Conservation (phyloP, 2,113 vertebrate species). For the Rhinolophus sinicus region DNA sequence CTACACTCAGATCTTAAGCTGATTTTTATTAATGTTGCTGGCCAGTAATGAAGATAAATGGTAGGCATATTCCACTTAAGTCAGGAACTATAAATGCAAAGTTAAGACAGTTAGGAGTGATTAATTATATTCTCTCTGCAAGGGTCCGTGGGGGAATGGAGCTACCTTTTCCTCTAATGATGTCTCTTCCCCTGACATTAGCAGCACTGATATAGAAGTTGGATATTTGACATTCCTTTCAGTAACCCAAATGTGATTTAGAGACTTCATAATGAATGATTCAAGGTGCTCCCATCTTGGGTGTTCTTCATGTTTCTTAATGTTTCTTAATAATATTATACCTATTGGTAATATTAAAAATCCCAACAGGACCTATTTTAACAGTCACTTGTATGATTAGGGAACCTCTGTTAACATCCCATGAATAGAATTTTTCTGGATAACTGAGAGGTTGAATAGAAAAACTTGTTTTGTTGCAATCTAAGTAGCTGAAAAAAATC, state of each 20-base stretch:
- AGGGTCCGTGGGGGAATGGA: not conserved
- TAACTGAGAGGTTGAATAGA: constrained; percentile 34
- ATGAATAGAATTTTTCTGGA: constrained; percentile 6
- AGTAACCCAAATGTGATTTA: not conserved
- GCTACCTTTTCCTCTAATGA: constrained; percentile 33
- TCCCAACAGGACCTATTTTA: not conserved
- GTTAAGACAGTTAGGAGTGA: constrained; percentile 37
- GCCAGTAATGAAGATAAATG: constrained; percentile 66
- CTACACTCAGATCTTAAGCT: constrained; percentile 59
- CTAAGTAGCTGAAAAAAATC: constrained; percentile 61
- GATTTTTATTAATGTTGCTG: constrained; percentile 69
- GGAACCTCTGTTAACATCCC: not conserved
- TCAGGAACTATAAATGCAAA: not conserved
- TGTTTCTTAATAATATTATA: not conserved
- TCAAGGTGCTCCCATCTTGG: not conserved
- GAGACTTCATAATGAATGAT: not conserved
- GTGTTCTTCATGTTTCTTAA: not conserved
- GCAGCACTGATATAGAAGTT: not conserved
- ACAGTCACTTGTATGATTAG: not conserved
- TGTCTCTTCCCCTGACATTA: not conserved
- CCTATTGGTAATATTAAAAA: not conserved
- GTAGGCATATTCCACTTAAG: constrained; percentile 39
- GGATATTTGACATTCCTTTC: constrained; percentile 30
- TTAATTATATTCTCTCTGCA: constrained; percentile 21
- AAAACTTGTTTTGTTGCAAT: constrained; percentile 46